phyloP scores from a whole-genome alignment of 2,113 vertebrate genomes.

The Pelmatolapia mariae region DNA sequence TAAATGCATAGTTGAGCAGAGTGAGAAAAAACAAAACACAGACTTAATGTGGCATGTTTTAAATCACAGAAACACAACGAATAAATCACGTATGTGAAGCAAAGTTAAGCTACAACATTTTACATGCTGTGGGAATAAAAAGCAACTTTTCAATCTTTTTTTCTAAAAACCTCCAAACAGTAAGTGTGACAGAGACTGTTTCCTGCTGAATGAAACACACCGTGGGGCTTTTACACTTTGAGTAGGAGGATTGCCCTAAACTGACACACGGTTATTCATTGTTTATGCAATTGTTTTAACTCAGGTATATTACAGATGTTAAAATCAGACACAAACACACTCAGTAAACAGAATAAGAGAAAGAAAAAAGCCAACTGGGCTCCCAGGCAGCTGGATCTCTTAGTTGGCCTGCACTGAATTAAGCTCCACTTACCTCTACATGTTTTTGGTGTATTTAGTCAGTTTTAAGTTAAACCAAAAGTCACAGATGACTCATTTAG shows the following conservation, averaged over 20 bases:
- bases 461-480: neutral
- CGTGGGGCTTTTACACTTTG: fast-evolving
- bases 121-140: neutral
- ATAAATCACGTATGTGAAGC: neutral
- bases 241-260: neutral
- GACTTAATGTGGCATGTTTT: neutral
- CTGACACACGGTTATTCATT: neutral
- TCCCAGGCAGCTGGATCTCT: neutral
- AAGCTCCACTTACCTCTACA: neutral
- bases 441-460: neutral
- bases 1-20: neutral
- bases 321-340: neutral
- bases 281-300: neutral
- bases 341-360: neutral
- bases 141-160: neutral
- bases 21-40: neutral
- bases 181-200: neutral
- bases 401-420: neutral
- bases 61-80: neutral
- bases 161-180: neutral
- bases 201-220: neutral
- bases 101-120: neutral
- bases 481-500: neutral
- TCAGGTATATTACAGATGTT: neutral
- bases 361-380: fast-evolving